Evolutionary conservation across 1,140 invertebrate species (phyloP), one percentile per base, ranked within the genome.

Genomic region (Lepidurus apus): DNA sequence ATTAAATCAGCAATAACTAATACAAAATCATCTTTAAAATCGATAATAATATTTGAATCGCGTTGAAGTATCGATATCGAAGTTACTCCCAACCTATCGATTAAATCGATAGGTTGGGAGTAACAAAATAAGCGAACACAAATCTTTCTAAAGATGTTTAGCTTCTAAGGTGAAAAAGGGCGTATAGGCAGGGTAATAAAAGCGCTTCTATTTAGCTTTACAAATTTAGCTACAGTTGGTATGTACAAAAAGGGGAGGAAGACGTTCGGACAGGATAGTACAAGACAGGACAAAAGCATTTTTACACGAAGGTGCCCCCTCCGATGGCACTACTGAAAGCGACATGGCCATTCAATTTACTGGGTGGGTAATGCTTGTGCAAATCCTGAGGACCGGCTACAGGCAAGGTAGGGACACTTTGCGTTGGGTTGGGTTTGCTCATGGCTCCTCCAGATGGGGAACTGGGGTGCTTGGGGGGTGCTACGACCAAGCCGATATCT

Each of bases 271-370:
- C 1, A 26, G 26, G 26, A 26, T n/a, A n/a, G n/a, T n/a, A 45
- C 34, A 47, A 9, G 47, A 47, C 11, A 76, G 7, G 42, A 21
- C 21, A 76, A 47, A n/a, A 13, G 43, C 17, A 21, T 26, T 75
- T 26, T 77, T 65, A 77, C 44, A 77, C 76, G 44, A 77, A 65
- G 17, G 65, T 65, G 44, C 76, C 76, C 17, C 76, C 76, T n/a
- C 76, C 76, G 7, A 77, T 77, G 11, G 76, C 26, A 42, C 65
- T 77, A 77, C 65, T 77, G 43, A 77, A 77, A 11, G 76, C 76
- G 44, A 77, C 76, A 13, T 77, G 45, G 76, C 53, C 53, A n/a
- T 65, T 65, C 53, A 65, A 65, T 65, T 65, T 65, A 65, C 53
- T 65, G 53, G 53, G 53, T 9, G 53, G 53, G 53, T 65, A 17